Evolutionary conservation across 2,113 vertebrate species (phyloP), one percentile per base, ranked within the genome.

Genomic region (Tenebrosternarchus preto): DNA sequence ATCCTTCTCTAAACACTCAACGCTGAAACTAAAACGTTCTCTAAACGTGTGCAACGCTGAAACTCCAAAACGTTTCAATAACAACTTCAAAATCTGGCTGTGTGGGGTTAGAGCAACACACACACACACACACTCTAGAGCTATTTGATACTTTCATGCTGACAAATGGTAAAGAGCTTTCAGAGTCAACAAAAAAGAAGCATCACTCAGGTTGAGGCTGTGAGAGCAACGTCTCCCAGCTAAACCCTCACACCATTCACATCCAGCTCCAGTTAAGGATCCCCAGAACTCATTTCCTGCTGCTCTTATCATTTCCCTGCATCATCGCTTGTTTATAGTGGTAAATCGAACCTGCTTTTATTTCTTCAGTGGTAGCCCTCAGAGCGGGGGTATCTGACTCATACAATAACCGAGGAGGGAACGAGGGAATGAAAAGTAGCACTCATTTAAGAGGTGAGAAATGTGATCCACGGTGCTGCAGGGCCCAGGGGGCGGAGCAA

Each of bases 71-170:
- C 55, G 22, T 56, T 39, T 68, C 31, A n/a, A 7, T 68, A 68
- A 78, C 64, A 39, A 36, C 20, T 39, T 39, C 33, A 31, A 60
- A 25, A 78, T 60, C 27, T 22, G 17, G 57, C 76, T 19, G 64
- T 29, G 66, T 31, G 50, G 56, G 39, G n/a, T 53, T 11, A 25
- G 16, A 73, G 59, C 11, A 36, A 50, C 55, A 77, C 66, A 71
- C 20, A 70, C 63, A 73, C 59, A 63, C 12, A 60, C 24, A 31
- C 1, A 15, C 25, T 69, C 25, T 4, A 53, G n/a, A 27, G 5
- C 8, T 24, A 46, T 55, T 95, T 97, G 85, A 96, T 95, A 0
- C 96, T 95, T 77, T 98, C 96, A 0, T 96, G 96, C 85, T 95
- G 17, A 70, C 31, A n/a, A n/a, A 24, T 17, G 68, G 55, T 9